Evolutionary conservation across 2,797 vertebrate species (phyloP).

Genomic region (Bradypodion pumilum): DNA sequence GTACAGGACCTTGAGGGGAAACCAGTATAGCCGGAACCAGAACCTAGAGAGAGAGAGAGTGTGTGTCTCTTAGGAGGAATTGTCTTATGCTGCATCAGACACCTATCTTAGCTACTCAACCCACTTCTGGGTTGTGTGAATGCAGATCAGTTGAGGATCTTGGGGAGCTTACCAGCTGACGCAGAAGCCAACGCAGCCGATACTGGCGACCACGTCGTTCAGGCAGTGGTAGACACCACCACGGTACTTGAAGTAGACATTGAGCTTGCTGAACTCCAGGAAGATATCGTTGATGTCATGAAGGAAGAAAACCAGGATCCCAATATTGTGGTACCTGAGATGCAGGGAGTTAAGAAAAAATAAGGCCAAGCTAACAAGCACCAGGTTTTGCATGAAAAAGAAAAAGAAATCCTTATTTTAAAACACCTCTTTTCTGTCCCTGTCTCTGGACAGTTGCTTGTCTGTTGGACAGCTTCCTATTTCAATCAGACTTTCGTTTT

Average conservation of each 20-base stretch:
- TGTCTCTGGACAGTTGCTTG: too few species aligned
- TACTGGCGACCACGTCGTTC: constrained; percentile 86
- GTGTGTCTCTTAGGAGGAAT: too few species aligned
- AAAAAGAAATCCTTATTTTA: too few species aligned
- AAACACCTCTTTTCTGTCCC: too few species aligned
- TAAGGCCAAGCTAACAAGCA: background rate
- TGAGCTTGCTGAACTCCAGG: constrained; percentile 97
- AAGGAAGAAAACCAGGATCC: constrained; percentile 92
- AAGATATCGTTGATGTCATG: constrained; percentile 92
- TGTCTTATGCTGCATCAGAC: too few species aligned
- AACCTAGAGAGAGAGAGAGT: constrained; percentile 81
- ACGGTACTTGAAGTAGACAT: constrained; percentile 92
- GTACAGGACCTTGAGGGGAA: constrained; percentile 95
- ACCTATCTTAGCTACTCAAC: too few species aligned
- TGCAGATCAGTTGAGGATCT: too few species aligned
- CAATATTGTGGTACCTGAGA: constrained; percentile 92
- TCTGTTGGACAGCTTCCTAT: too few species aligned
- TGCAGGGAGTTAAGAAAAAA: fast-evolving
- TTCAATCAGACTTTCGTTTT: too few species aligned
- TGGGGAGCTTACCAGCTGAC: constrained; percentile 90
- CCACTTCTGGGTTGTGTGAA: too few species aligned
- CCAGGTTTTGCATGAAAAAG: too few species aligned
- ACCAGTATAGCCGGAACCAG: constrained; percentile 99
- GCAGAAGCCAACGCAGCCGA: constrained; percentile 89
- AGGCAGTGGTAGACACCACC: constrained; percentile 81